Base-by-base conservation (phyloP, 2,113 vertebrate genomes). In the Paramormyrops kingsleyae region DNA sequence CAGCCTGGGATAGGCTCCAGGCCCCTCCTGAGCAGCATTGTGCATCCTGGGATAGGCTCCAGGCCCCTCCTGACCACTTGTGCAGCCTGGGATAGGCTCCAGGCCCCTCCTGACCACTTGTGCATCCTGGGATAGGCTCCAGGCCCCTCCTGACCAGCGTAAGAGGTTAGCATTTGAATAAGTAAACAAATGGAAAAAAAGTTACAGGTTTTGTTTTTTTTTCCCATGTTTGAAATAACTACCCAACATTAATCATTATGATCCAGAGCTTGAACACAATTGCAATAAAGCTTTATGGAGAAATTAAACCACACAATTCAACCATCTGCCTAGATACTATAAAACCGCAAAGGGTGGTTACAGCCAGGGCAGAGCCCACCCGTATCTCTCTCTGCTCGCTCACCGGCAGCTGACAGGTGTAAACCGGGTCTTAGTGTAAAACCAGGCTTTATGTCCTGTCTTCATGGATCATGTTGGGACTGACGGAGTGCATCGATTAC, bases 401-500 rank as follows among this genome's bases (percentile, higher is more conserved):
- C 66, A 27, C 44, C 27, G 1, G 44, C n/a, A 10, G 66, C 70
- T 56, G 74, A 27, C 47, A 83, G 31, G 19, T 39, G 19, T 10
- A 83, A 21, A 89, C 9, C 50, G n/a, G 88, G 49, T 56, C 88
- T 52, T 47, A 83, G 35, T 53, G 49, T 87, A 46, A 85, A 87
- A 87, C 56, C 31, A 44, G 86, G 27, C 87, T 91, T 90, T 83
- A 88, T 91, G 89, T 88, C 49, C 88, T 80, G 52, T 86, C 49
- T 91, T 87, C 80, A 46, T 77, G 70, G 88, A 49, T 85, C 24
- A 15, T 88, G 88, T 53, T 87, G 86, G 39, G 66, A 90, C 90
- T 90, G 53, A 6, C 83, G 46, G 90, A 87, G 83, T 19, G 84
- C 85, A 92, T 91, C 59, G 92, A 92, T 92, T 90, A 35, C 46